Evolutionary conservation across 1,140 invertebrate species (phyloP).

Genomic region (Brachionus calyciflorus): DNA sequence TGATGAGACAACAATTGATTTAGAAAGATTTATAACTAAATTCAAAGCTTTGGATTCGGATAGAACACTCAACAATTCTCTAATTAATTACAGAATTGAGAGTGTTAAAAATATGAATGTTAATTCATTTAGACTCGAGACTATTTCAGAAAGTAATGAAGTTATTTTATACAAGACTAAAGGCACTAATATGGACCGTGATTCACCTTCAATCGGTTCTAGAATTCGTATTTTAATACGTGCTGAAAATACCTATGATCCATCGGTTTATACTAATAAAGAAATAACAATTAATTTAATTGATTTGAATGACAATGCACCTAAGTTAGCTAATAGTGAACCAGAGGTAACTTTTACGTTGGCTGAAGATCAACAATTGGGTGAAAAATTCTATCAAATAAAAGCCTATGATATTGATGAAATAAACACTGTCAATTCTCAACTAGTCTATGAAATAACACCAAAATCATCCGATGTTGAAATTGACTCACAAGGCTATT

Average conservation of each 20-base stretch:
- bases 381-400: conserved; percentile 25
- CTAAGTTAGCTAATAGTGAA: not conserved
- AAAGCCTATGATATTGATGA: conserved; percentile 30
- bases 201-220: not conserved
- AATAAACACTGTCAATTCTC: not conserved
- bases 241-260: not conserved
- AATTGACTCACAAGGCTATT: conserved; percentile 5
- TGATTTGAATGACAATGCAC: conserved; percentile 44
- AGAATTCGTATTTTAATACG: not conserved
- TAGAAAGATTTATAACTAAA: conserved; percentile 26
- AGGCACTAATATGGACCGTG: conserved; percentile 5
- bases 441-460: not conserved
- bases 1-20: not conserved
- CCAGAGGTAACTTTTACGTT: not conserved
- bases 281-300: not conserved
- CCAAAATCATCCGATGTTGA: conserved; percentile 1
- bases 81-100: not conserved
- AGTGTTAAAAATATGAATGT: not conserved
- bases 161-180: not conserved
- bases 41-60: conserved; percentile 44
- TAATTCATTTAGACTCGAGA: not conserved
- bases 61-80: not conserved
- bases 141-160: not conserved
- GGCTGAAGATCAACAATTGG: not conserved
- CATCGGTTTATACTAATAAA: not conserved